Evolutionary conservation across 2,797 vertebrate genomes (phyloP).

Genomic region (Phataginus tricuspis): DNA sequence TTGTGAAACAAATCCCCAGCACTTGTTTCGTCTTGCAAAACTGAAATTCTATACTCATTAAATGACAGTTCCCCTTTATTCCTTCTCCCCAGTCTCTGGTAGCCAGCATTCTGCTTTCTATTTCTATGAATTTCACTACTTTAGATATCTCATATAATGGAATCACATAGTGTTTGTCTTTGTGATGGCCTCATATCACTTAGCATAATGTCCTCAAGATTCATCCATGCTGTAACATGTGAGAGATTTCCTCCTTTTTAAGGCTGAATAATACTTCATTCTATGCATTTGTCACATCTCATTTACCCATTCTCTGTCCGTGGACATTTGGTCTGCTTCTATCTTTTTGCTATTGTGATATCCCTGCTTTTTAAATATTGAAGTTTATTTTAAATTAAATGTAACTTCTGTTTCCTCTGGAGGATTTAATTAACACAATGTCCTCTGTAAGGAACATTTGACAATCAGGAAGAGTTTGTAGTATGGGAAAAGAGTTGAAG

Average conservation of each 20-base stretch:
- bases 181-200: not conserved
- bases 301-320: not conserved
- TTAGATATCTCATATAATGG: not conserved
- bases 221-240: not conserved
- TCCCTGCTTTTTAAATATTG: not conserved
- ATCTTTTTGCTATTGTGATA: not conserved
- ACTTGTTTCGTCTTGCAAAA: not conserved
- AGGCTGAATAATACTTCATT: not conserved
- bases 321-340: not conserved
- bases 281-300: not conserved
- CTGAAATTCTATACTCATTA: not conserved
- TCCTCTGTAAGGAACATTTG: not conserved
- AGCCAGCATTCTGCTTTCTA: not conserved
- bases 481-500: not conserved
- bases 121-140: not conserved
- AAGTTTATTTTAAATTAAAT: not conserved
- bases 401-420: not conserved
- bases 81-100: not conserved
- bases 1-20: not conserved
- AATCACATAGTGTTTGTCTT: not conserved
- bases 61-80: not conserved
- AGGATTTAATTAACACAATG: not conserved
- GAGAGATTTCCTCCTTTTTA: not conserved
- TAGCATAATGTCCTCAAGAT: not conserved
- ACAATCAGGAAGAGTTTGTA: not conserved